Evolutionary conservation across 2,888 invertebrate species (phyloP).

Genomic region (Hirtodrosophila histrioides): DNA sequence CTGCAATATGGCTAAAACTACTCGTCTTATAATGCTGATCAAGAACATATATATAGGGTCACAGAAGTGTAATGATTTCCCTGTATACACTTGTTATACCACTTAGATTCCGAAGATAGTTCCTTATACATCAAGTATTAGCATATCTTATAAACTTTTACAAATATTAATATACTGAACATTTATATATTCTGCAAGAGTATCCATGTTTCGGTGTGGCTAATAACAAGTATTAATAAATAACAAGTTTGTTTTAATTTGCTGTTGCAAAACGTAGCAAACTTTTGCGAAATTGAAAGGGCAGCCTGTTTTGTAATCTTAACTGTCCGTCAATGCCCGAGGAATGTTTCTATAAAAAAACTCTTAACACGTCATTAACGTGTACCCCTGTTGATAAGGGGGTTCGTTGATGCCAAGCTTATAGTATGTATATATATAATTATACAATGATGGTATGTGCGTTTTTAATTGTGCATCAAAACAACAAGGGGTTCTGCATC

Average conservation of each 20-base stretch:
- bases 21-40: too few relatives aligned
- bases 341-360: conserved; percentile 17
- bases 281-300: conserved; percentile 34
- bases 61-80: too few relatives aligned
- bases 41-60: too few relatives aligned
- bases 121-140: too few relatives aligned
- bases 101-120: too few relatives aligned
- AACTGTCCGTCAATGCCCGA: conserved; percentile 5
- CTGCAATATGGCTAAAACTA: too few relatives aligned
- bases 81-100: too few relatives aligned
- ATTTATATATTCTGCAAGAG: too few relatives aligned
- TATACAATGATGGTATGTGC: neutral
- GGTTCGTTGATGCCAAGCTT: conserved; percentile 43
- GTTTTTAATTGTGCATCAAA: conserved; percentile 1
- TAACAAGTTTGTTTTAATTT: neutral
- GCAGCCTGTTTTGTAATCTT: conserved; percentile 20
- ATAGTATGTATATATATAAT: neutral
- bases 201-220: neutral
- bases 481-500: neutral
- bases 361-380: conserved; percentile 19
- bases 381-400: conserved; percentile 30
- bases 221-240: neutral
- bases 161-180: too few relatives aligned
- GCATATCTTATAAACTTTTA: too few relatives aligned
- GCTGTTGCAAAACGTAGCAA: conserved; percentile 31